A percentile compares a stretch with the other conserved stretches of the same genome.
phyloP scores from a whole-genome alignment of 2,113 vertebrate species.

The Callopanchax toddi region DNA sequence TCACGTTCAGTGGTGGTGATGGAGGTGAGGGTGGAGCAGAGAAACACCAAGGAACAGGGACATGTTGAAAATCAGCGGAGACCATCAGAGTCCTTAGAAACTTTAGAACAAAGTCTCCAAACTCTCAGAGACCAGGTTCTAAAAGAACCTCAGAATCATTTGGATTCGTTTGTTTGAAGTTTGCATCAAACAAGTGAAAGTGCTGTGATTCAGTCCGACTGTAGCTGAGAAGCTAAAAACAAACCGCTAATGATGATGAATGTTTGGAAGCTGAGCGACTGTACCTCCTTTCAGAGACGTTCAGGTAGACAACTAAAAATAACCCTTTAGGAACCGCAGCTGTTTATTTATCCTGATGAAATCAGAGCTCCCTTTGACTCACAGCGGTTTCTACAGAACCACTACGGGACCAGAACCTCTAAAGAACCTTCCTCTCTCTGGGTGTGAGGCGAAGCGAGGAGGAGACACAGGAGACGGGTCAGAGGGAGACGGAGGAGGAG shows the following conservation, averaged over 20 bases:
- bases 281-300: slow-evolving; percentile 24
- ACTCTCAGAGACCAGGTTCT: too few relatives aligned
- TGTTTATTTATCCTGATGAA: slow-evolving; percentile 64
- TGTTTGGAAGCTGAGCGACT: slow-evolving; percentile 4
- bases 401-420: slow-evolving; percentile 52
- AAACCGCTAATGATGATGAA: background rate
- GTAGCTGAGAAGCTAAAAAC: background rate
- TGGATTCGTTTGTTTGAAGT: too few relatives aligned
- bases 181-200: too few relatives aligned
- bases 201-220: too few relatives aligned
- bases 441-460: slow-evolving; percentile 44
- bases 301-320: slow-evolving; percentile 49
- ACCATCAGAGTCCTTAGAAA: too few relatives aligned
- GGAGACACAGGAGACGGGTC: slow-evolving; percentile 36
- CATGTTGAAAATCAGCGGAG: too few relatives aligned
- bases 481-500: slow-evolving; percentile 1
- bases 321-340: slow-evolving; percentile 38
- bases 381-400: slow-evolving; percentile 50
- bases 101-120: too few relatives aligned
- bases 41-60: too few relatives aligned
- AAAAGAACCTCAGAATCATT: too few relatives aligned
- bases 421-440: slow-evolving; percentile 49
- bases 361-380: slow-evolving; percentile 65
- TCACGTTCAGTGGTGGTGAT: too few relatives aligned
- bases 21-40: too few relatives aligned